Evolutionary conservation across 1,140 invertebrate species (phyloP), one percentile per base, ranked within the genome.

Genomic region (Augochlora pura): DNA sequence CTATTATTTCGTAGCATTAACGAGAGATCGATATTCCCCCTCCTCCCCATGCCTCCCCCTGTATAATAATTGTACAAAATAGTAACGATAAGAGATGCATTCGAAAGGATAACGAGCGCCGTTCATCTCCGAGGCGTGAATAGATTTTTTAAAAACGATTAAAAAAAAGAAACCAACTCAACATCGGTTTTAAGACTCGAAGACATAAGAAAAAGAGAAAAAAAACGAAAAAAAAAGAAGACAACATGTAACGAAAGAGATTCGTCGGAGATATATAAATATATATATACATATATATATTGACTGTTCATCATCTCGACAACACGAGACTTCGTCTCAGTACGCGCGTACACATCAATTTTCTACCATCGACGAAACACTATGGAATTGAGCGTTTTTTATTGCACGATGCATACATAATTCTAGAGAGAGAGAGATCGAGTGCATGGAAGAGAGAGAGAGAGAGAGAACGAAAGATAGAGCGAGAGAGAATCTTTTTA

Each of bases 361-460:
- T 90, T 89, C 73, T 88, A 88, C 88, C 86, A 85, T 90, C 69
- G 70, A 89, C 67, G 72, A 80, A 83, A 86, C 46, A 77, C 77
- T 82, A 85, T 87, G 88, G 90, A 91, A 91, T 91, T 89, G 87
- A 91, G 83, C 81, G 80, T 84, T 89, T 91, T 88, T 87, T 88
- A 85, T 89, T 85, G 81, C 65, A 82, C 73, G 69, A 81, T 85
- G 76, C 67, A 80, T 79, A 66, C 60, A 38, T 63, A 82, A 80
- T 83, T 84, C 74, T 81, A 80, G 70, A 86, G 78, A 79, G 62
- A 72, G 16, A 16, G 6, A 52, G 49, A 18, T 16, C 0, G 46
- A 14, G 46, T 1, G 46, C 6, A 10, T 12, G 12, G 10, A 14
- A 49, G 46, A 49, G 46, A 16, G 46, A 49, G 46, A 16, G 46